phyloP scores from a whole-genome alignment of 2,888 invertebrate genomes.

The Miltochrista miniata region DNA sequence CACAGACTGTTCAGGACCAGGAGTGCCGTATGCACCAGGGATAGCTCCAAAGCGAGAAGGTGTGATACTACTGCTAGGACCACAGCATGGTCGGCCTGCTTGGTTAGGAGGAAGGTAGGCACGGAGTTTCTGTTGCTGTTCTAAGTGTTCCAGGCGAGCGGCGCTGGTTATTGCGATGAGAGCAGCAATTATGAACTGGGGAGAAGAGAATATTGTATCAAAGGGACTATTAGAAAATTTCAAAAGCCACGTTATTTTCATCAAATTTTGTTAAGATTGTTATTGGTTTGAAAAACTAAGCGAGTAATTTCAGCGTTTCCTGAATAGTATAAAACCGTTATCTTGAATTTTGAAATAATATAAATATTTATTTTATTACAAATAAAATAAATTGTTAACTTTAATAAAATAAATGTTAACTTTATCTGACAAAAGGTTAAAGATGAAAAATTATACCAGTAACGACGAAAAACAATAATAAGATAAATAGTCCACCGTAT shows the following conservation, averaged over 20 bases:
- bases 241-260: not conserved
- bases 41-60: conserved; percentile 26
- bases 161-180: conserved; percentile 64
- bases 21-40: conserved; percentile 22
- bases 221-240: not conserved
- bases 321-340: too few relatives aligned
- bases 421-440: too few relatives aligned
- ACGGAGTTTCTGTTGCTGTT: conserved; percentile 38
- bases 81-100: conserved; percentile 11
- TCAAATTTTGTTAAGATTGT: too few relatives aligned
- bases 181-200: conserved; percentile 66
- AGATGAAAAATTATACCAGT: too few relatives aligned
- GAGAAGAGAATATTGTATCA: not conserved
- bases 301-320: too few relatives aligned
- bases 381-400: too few relatives aligned
- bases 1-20: conserved; percentile 11
- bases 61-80: not conserved
- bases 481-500: too few relatives aligned
- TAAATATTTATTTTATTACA: too few relatives aligned
- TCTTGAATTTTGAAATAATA: too few relatives aligned
- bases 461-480: too few relatives aligned
- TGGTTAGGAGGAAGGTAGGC: conserved; percentile 69
- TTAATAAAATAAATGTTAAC: too few relatives aligned
- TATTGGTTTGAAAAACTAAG: too few relatives aligned
- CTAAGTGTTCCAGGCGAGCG: conserved; percentile 69